Evolutionary conservation across 2,113 vertebrate species (phyloP).

Genomic region (Seriola aureovittata): DNA sequence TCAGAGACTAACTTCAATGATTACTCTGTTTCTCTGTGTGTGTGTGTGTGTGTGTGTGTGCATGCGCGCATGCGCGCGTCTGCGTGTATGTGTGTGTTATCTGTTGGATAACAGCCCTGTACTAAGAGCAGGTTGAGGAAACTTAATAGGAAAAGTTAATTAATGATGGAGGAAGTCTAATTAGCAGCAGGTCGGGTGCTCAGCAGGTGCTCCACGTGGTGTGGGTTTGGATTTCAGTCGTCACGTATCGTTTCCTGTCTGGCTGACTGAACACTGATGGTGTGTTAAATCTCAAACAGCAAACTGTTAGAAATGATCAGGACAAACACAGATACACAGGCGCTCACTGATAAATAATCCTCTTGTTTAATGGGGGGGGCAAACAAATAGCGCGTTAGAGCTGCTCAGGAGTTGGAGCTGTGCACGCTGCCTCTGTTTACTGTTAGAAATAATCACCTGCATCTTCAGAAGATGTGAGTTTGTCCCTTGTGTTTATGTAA

Average conservation of each 20-base stretch:
- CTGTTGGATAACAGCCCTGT: constrained; percentile 15
- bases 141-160: constrained; percentile 65
- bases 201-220: background rate
- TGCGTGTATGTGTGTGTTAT: constrained; percentile 18
- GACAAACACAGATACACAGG: no score
- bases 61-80: background rate
- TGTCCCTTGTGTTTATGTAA: background rate
- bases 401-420: no score
- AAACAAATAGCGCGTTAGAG: no score
- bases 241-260: background rate
- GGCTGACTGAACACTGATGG: background rate
- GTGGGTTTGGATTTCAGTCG: background rate
- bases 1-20: constrained; percentile 4
- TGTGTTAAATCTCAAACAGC: background rate
- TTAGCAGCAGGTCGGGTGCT: constrained; percentile 17
- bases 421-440: no score
- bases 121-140: background rate
- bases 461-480: background rate
- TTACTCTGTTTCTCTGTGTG: constrained; percentile 1
- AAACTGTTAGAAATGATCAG: background rate
- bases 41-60: constrained; percentile 24
- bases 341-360: no score
- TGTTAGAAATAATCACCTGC: background rate
- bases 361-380: no score
- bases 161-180: constrained; percentile 55